Evolutionary conservation across 92 coral and sea anemone species (phyloP).

Genomic region (Porites rus): DNA sequence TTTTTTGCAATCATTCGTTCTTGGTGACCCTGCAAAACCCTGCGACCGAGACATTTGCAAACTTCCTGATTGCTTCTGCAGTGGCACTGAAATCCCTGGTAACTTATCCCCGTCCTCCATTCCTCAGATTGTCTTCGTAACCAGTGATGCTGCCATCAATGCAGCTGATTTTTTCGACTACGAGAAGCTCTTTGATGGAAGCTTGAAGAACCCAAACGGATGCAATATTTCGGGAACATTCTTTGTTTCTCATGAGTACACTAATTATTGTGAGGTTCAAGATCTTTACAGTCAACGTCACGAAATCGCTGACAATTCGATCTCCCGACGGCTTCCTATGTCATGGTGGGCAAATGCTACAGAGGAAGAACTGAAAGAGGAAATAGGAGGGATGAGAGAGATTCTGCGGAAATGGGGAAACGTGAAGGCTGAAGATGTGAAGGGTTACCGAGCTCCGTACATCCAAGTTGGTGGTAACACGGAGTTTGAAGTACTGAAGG

Average conservation of each 20-base stretch:
- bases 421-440: conserved; percentile 55
- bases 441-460: conserved; percentile 73
- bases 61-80: conserved; percentile 79
- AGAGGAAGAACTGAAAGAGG: conserved; percentile 50
- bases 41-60: conserved; percentile 59
- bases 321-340: conserved; percentile 63
- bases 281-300: conserved; percentile 69
- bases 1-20: neutral
- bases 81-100: conserved; percentile 69
- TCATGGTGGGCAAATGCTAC: conserved; percentile 77
- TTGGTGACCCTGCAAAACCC: conserved; percentile 17
- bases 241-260: conserved; percentile 78
- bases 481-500: conserved; percentile 63
- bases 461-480: conserved; percentile 79
- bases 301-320: conserved; percentile 72
- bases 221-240: conserved; percentile 78
- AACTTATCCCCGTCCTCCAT: conserved; percentile 45
- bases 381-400: conserved; percentile 74
- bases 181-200: conserved; percentile 66
- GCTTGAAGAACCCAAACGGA: conserved; percentile 67
- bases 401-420: conserved; percentile 71
- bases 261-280: conserved; percentile 67
- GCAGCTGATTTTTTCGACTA: conserved; percentile 39
- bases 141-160: conserved; percentile 67
- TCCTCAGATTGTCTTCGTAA: conserved; percentile 74